These are phyloP conservation scores for Horisme vitalbata DNA, from an alignment of 2,888 invertebrate species.

Conservation along the genomic window DNA sequence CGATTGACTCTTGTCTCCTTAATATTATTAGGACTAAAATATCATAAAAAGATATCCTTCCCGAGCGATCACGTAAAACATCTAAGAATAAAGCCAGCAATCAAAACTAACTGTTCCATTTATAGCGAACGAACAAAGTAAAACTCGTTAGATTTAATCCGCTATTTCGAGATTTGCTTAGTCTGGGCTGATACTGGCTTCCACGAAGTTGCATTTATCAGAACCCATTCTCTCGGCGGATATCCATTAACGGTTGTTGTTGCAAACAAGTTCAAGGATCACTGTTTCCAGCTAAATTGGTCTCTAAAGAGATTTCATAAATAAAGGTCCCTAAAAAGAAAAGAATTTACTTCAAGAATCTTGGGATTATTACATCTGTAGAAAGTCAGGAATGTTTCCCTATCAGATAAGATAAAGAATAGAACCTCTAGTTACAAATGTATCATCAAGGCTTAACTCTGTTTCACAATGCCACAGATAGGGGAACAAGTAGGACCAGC, in stretches of 20 bases:
- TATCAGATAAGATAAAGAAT: neutral
- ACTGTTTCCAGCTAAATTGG: conserved; percentile 15
- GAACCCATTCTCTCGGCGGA: conserved; percentile 43
- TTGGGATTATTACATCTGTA: no score
- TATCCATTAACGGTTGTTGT: conserved; percentile 59
- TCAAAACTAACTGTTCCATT: conserved; percentile 5
- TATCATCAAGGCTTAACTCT: conserved; percentile 11
- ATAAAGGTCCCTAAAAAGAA: no score
- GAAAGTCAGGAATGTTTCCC: conserved; percentile 2
- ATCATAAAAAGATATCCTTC: no score
- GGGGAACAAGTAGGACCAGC: conserved; percentile 8
- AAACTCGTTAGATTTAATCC: conserved; percentile 9
- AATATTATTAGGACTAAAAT: no score
- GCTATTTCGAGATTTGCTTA: conserved; percentile 28
- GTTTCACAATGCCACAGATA: conserved; percentile 18
- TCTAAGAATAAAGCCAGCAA: neutral
- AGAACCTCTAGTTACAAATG: neutral
- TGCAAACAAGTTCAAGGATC: conserved; percentile 53
- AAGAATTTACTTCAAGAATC: neutral
- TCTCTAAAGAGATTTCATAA: neutral
- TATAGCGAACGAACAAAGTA: neutral
- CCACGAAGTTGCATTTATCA: conserved; percentile 49
- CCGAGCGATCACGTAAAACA: neutral
- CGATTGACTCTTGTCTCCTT: no score
- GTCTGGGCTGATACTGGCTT: conserved; percentile 40